Conservation (phyloP, 2,113 vertebrate species). For the Clarias batrachus region DNA sequence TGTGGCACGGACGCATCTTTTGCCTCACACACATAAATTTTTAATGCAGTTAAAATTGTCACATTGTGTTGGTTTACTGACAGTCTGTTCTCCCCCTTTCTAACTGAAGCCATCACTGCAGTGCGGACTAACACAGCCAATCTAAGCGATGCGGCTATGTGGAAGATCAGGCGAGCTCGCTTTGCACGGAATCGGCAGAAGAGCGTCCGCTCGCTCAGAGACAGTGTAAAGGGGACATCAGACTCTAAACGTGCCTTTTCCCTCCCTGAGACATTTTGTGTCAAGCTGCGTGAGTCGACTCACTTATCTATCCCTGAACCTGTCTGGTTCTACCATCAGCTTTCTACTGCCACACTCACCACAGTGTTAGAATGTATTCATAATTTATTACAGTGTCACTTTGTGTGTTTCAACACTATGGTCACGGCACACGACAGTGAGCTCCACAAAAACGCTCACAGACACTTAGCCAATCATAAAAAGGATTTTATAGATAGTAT, state of each 20-base stretch:
- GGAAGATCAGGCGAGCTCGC: constrained; percentile 96
- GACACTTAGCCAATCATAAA: neutral
- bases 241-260: constrained; percentile 94
- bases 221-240: constrained; percentile 87
- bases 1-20: neutral
- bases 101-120: constrained; percentile 87
- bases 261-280: constrained; percentile 90
- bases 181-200: constrained; percentile 97
- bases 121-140: constrained; percentile 97
- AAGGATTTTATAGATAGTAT: neutral
- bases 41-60: neutral
- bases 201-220: constrained; percentile 91
- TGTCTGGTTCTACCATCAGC: constrained; percentile 43
- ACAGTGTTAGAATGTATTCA: constrained; percentile 19
- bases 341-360: constrained; percentile 39
- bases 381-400: constrained; percentile 19
- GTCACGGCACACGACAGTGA: constrained; percentile 16
- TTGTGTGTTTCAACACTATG: neutral
- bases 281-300: constrained; percentile 90
- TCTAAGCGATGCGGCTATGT: constrained; percentile 93
- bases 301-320: neutral
- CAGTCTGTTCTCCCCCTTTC: neutral
- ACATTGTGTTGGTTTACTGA: neutral
- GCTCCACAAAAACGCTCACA: neutral
- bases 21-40: neutral